Evolutionary conservation across 2,888 invertebrate genomes (phyloP).

Genomic region (Endomychus coccineus): DNA sequence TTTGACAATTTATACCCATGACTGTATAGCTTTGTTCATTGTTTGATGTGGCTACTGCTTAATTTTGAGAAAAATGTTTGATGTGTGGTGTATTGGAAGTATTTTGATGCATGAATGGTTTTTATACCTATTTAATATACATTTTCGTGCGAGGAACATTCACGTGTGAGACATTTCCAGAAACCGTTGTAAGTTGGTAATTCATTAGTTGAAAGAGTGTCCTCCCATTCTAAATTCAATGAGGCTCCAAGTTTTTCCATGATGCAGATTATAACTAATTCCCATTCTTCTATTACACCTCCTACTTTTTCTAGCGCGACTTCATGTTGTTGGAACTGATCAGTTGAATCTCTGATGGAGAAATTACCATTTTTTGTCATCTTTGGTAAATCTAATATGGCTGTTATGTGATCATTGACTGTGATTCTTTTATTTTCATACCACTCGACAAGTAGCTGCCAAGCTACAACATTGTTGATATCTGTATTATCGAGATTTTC

Average conservation of each 20-base stretch:
- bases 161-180: constrained; percentile 7
- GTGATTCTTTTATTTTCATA: not conserved
- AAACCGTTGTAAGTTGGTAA: constrained; percentile 9
- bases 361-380: not conserved
- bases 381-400: not conserved
- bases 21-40: not conserved
- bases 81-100: too few relatives aligned
- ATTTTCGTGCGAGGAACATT: constrained; percentile 8
- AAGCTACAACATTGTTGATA: not conserved
- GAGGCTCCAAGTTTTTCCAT: constrained; percentile 5
- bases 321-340: not conserved
- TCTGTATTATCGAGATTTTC: not conserved
- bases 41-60: too few relatives aligned
- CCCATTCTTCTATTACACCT: not conserved
- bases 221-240: constrained; percentile 13
- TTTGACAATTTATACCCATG: not conserved
- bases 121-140: not conserved
- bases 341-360: not conserved
- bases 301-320: not conserved
- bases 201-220: constrained; percentile 1
- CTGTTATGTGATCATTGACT: constrained; percentile 2
- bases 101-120: too few relatives aligned
- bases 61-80: too few relatives aligned
- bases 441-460: not conserved
- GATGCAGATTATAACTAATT: not conserved